Base-by-base conservation (phyloP, 2,888 invertebrate genomes). In the Rhamnusium bicolor region DNA sequence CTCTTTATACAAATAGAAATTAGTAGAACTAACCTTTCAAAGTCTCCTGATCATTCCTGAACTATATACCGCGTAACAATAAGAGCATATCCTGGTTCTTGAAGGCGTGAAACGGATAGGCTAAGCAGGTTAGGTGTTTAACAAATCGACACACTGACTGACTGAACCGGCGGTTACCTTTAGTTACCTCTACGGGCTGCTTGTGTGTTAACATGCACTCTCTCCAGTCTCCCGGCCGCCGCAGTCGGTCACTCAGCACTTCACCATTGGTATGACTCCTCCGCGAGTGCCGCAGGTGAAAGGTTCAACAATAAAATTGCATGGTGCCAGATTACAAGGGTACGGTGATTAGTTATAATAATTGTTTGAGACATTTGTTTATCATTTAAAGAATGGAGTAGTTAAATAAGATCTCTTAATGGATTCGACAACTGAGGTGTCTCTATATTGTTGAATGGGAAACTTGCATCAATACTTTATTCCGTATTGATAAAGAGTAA, bases 131-230 rank as follows among this genome's bases (percentile, higher is more conserved):
- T 82, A 81, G 78, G 79, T 77, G 80, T 79, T 82, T 82, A 80
- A 81, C 82, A 77, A 78, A 82, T 76, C 85, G 87, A 86, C 86
- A 86, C 86, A 87, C 86, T 87, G 85, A 87, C 87, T 86, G 68
- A 68, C 47, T 68, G 67, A 68, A 68, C 68, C 68, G 47, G 49
- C 46, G 66, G 53, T 66, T 54, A 53, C 54, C 66, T 66, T 66
- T 46, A 49, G 63, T 47, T 63, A 63, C 63, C 63, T 49, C 63
- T 46, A 12, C 49, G 47, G 47, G 49, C 27, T n/a, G 49, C 14
- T 12, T 12, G 29, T 14, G 24, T 63, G 24, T 49, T 24, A 21
- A 49, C 47, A 24, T 49, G 63, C 49, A 63, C 65, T 65, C 65
- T 65, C 65, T 65, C 65, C 65, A 29, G 32, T 12, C 32, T n/a